Conservation (phyloP, 1,140 invertebrate species). For the Lanistes nyassanus region DNA sequence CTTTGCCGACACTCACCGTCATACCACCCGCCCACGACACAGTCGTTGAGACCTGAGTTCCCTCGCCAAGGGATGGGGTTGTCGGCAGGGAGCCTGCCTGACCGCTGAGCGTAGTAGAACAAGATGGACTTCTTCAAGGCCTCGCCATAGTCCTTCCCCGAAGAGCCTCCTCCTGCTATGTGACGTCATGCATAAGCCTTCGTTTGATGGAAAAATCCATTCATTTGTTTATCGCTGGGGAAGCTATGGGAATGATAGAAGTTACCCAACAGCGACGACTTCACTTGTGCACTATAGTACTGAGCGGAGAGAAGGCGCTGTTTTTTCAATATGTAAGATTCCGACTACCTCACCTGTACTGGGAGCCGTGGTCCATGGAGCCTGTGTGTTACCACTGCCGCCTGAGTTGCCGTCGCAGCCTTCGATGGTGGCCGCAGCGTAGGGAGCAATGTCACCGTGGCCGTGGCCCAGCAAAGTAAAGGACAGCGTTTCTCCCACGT, state of each 20-base stretch:
- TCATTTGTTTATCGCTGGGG: no score
- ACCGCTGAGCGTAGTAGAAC: conserved; percentile 76
- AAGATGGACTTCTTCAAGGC: conserved; percentile 70
- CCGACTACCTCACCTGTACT: conserved; percentile 6
- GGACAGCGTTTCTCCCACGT: conserved; percentile 19
- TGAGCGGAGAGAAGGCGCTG: no score
- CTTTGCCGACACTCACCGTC: conserved; percentile 57
- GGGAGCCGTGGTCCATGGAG: background rate
- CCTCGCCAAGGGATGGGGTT: conserved; percentile 72
- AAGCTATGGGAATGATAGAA: no score
- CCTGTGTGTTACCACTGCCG: background rate
- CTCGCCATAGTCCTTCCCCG: conserved; percentile 68
- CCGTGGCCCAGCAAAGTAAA: conserved; percentile 7
- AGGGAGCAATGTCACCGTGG: conserved; percentile 14
- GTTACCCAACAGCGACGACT: no score
- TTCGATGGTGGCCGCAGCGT: conserved; percentile 16
- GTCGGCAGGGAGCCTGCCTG: conserved; percentile 71
- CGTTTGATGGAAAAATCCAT: no score
- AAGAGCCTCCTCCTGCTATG: conserved; percentile 11
- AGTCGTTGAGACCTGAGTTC: conserved; percentile 72
- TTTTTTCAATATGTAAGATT: no score
- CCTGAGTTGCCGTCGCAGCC: background rate
- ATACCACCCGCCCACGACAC: conserved; percentile 75
- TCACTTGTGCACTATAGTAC: no score
- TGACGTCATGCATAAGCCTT: no score